Evolutionary conservation across 35 echinoderm and acorn worm genomes (phyloP), one percentile per base, ranked within the genome.

Genomic region (Hemicentrotus pulcherrimus): DNA sequence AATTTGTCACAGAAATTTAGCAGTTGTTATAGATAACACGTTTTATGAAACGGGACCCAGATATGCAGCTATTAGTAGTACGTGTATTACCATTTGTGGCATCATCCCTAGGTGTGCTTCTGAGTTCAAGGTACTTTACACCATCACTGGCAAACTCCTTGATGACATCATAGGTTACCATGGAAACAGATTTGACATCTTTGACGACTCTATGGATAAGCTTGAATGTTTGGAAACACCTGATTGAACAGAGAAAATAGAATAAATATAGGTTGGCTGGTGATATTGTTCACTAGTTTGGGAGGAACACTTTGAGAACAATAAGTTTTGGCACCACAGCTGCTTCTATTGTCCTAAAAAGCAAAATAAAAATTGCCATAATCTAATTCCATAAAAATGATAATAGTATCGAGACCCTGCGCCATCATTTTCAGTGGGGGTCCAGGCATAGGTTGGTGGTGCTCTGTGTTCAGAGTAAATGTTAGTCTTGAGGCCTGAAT

Each of bases 101-200:
- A 58, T 95, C 92, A 95, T 99, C 96, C 94, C 96, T 98, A 46
- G 97, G 98, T 31, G 97, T 97, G 95, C 96, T 98, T 60, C 98
- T 91, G 61, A 99, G 90, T 86, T 99, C 98, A 31, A 99, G 85
- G 55, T 98, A 99, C 31, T 86, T 96, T 5, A 99, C 96, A 88
- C 96, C 96, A 91, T 99, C 98, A 50, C 94, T 94, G 32, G 97
- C 96, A 97, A 99, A 99, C 47, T 99, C 98, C 32, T 95, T 88
- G 32, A 99, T 96, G 31, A 99, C 98, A 98, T 99, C 97, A 86
- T 70, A 94, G 32, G 97, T 99, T 90, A 96, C 96, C 92, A 99
- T 97, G 94, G 95, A 86, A 97, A 99, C 96, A 9, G 98, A 92
- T 86, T 99, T 97, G 32, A 95, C 92, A 78, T 97, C 95, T 94